Evolutionary conservation across 2,888 invertebrate species (phyloP).

Genomic region (Atethmia centrago): DNA sequence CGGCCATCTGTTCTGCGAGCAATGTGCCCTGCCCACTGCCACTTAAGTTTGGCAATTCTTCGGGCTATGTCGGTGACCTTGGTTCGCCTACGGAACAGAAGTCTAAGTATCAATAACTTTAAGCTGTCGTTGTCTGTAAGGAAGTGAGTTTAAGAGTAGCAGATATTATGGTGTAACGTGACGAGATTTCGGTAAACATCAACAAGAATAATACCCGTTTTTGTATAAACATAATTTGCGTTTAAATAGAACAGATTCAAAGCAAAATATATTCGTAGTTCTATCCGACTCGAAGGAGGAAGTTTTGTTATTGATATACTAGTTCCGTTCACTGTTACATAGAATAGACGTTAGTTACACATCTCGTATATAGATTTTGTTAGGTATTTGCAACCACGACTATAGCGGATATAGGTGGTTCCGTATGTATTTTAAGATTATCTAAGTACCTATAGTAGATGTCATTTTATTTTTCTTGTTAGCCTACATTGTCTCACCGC

Average conservation of each 20-base stretch:
- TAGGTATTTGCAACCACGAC: background rate
- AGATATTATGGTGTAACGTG: background rate
- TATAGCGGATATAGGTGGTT: background rate
- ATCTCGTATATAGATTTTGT: background rate
- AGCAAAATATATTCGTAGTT: conserved; percentile 3
- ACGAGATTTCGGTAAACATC: background rate
- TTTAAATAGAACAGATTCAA: conserved; percentile 11
- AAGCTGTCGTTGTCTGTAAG: background rate
- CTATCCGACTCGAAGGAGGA: background rate
- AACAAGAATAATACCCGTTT: background rate
- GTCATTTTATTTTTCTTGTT: no score
- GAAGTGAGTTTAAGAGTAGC: background rate
- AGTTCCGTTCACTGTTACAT: conserved; percentile 14
- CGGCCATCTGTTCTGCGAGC: no score
- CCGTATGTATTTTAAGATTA: background rate
- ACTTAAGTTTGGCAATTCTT: no score
- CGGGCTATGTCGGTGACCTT: no score
- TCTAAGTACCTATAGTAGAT: background rate
- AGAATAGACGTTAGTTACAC: background rate
- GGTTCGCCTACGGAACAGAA: no score
- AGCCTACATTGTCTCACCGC: no score
- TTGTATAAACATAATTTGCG: background rate
- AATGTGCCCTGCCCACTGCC: no score
- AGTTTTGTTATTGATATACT: conserved; percentile 36
- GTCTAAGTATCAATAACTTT: background rate